phyloP scores from a whole-genome alignment of 2,113 vertebrate genomes.

The Sporophila hypoxantha region DNA sequence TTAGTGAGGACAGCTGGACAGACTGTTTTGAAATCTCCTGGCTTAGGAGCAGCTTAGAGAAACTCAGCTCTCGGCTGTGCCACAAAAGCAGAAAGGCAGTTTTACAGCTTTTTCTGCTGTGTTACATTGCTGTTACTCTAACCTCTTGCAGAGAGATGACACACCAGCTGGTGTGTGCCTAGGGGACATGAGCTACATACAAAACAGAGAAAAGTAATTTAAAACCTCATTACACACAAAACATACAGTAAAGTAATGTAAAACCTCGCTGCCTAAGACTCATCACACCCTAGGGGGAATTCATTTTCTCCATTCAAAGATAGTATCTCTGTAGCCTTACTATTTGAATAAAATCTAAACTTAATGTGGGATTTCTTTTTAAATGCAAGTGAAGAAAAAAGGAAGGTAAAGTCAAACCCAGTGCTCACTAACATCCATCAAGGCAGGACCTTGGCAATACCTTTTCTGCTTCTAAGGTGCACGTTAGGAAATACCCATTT shows the following conservation, averaged over 20 bases:
- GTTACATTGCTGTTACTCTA: background rate
- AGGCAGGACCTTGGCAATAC: background rate
- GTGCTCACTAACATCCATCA: background rate
- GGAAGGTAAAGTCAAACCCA: background rate
- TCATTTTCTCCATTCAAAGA: background rate
- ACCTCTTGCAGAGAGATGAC: background rate
- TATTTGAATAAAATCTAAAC: background rate
- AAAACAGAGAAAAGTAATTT: background rate
- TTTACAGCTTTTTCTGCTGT: background rate
- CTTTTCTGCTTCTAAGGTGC: background rate
- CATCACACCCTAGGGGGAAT: background rate
- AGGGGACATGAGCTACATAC: background rate
- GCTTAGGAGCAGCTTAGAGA: background rate
- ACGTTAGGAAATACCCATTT: background rate
- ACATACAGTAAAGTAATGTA: background rate
- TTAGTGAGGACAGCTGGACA: background rate
- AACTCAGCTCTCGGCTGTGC: background rate
- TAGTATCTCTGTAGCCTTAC: background rate
- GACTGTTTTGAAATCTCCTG: background rate
- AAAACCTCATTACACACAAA: conserved; percentile 11
- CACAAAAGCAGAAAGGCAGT: background rate
- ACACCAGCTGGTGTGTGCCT: background rate
- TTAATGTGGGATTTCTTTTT: background rate
- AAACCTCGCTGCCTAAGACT: background rate
- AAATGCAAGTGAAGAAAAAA: background rate